A percentile compares a stretch with the other conserved stretches of the same genome.
Conservation (phyloP, 2,888 invertebrate genomes). For the Sinhomidia bicolor region DNA sequence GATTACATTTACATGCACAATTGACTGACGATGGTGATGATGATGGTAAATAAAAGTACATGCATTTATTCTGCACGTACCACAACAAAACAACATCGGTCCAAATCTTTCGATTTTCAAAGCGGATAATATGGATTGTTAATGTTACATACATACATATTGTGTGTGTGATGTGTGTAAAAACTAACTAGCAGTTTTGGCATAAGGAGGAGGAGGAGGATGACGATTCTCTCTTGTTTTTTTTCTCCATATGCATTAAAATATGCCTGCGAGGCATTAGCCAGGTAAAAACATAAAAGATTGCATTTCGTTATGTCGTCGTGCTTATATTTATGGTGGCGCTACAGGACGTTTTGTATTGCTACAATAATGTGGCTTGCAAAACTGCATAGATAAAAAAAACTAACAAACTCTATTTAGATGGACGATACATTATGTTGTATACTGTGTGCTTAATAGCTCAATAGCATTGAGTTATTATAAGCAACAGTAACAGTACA, state of each 20-base stretch:
- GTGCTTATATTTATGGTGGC: neutral
- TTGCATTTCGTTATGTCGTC: neutral
- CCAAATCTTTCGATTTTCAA: neutral
- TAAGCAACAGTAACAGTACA: too few relatives aligned
- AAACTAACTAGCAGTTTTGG: neutral
- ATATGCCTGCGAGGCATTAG: constrained; percentile 28
- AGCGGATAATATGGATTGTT: too few relatives aligned
- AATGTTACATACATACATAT: too few relatives aligned
- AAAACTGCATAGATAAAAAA: neutral
- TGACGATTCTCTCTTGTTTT: constrained; percentile 10
- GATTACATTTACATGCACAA: constrained; percentile 48
- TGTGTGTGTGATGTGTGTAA: neutral
- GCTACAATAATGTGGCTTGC: too few relatives aligned
- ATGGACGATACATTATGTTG: too few relatives aligned
- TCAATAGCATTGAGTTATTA: too few relatives aligned
- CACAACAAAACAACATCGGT: neutral
- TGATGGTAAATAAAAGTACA: constrained; percentile 4
- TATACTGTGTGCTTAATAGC: too few relatives aligned
- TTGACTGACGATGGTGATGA: too few relatives aligned
- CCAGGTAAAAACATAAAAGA: constrained; percentile 35
- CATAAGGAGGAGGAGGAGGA: neutral
- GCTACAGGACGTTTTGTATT: neutral
- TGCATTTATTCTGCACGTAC: constrained; percentile 39
- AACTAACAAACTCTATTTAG: neutral
- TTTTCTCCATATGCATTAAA: neutral